Evolutionary conservation across 2,888 invertebrate species (phyloP), one percentile per base, ranked within the genome.

Genomic region (Coremacera marginata): DNA sequence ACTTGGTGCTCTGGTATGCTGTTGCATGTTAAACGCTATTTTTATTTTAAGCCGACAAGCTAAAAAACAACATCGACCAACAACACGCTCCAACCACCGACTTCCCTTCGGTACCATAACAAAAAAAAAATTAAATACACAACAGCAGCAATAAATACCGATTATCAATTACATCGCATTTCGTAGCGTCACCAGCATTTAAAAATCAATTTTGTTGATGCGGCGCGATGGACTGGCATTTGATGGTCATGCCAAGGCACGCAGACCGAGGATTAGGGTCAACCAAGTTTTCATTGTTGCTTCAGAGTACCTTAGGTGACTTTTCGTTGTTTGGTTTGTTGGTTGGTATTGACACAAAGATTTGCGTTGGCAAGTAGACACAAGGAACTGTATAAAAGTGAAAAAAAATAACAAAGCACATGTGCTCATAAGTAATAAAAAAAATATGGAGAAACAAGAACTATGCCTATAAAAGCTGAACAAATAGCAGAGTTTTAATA

Each of bases 101-200:
- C 49, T 5, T 7, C 44, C 49, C 49, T 11, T 22, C 1, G 16
- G 31, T 8, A 31, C 3, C 34, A n/a, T 31, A 22, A 25, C 5
- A 51, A 25, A 51, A 3, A 57, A 57, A 8, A 9, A 14, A 52
- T 1, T 1, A 19, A n/a, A 52, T 5, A 52, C 52, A 5, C 19
- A 52, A 55, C 52, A 52, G 1, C 2, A 7, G 25, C 19, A 51
- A n/a, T 34, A 27, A 31, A 51, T 60, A 76, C 70, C 78, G 74
- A 77, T 77, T 78, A 76, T 78, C 78, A 78, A 78, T 78, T 78
- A 78, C 74, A 60, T 31, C 71, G 72, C 67, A 77, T 72, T 72
- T 65, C 77, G 67, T 72, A 67, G 49, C 71, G 22, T 65, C 49
- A 49, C 27, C 44, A 57, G 25, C 49, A 60, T 62, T 72, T 60